Evolutionary conservation across 2,888 invertebrate genomes (phyloP).

Genomic region (Drosophila vallismaia): DNA sequence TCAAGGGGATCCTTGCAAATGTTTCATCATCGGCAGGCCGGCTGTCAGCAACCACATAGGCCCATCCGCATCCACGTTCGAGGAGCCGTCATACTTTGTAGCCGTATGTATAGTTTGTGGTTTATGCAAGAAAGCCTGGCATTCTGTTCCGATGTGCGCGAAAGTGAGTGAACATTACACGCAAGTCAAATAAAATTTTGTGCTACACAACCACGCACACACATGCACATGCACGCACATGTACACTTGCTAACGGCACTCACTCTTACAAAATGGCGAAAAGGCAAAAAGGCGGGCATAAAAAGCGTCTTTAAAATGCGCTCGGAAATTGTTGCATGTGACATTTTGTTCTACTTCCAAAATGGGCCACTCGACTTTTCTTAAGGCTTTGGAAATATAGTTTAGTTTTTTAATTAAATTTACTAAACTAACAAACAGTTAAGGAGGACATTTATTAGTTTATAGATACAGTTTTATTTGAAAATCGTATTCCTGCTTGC

Average conservation of each 20-base stretch:
- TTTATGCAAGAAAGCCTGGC: constrained; percentile 3
- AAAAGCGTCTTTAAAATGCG: constrained; percentile 73
- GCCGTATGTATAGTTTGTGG: constrained; percentile 8
- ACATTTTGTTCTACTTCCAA: constrained; percentile 53
- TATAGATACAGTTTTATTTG: too few species aligned
- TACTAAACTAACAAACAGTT: not conserved
- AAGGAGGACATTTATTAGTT: too few species aligned
- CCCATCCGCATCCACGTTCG: constrained; percentile 18
- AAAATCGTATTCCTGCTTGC: too few species aligned
- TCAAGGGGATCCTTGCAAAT: constrained; percentile 37
- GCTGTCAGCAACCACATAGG: constrained; percentile 44
- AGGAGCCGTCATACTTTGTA: constrained; percentile 36
- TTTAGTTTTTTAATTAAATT: not conserved
- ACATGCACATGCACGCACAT: constrained; percentile 18
- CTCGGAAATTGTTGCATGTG: constrained; percentile 77
- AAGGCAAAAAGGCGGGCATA: constrained; percentile 68
- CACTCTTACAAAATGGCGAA: constrained; percentile 66
- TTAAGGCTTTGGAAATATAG: not conserved
- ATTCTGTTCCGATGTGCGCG: constrained; percentile 25
- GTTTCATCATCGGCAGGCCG: constrained; percentile 39
- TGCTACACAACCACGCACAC: constrained; percentile 27
- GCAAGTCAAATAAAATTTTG: constrained; percentile 72
- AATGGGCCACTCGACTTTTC: not conserved
- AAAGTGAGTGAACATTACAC: constrained; percentile 60
- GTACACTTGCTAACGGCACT: constrained; percentile 47